These are phyloP conservation scores for Melinopterus prodromus DNA, from an alignment of 2,888 invertebrate genomes.

Conservation along the genomic window DNA sequence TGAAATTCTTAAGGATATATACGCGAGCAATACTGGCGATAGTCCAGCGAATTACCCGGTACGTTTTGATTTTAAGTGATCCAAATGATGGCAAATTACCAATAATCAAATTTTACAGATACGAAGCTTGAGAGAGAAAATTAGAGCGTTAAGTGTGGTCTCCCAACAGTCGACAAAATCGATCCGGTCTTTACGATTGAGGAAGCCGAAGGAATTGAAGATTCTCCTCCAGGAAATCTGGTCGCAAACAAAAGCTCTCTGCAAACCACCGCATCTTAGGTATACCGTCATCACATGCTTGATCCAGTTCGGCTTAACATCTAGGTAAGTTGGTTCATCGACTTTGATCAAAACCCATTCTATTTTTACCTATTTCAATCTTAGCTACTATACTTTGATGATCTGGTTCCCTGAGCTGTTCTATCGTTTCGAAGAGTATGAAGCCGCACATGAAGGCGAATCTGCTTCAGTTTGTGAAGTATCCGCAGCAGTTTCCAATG, in stretches of 20 bases:
- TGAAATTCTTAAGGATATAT: slow-evolving; percentile 73
- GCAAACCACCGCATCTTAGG: slow-evolving; percentile 76
- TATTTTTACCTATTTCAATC: too few relatives aligned
- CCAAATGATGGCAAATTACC: neutral
- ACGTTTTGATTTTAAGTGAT: slow-evolving; percentile 51
- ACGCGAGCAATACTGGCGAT: slow-evolving; percentile 76
- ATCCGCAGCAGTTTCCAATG: slow-evolving; percentile 68
- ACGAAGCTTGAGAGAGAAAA: slow-evolving; percentile 74
- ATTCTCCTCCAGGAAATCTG: slow-evolving; percentile 75
- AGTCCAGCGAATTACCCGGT: slow-evolving; percentile 77
- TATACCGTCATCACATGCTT: slow-evolving; percentile 80
- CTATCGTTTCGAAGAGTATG: slow-evolving; percentile 82
- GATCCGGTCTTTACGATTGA: slow-evolving; percentile 72
- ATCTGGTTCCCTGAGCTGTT: slow-evolving; percentile 93
- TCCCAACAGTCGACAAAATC: slow-evolving; percentile 72
- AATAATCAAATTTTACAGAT: slow-evolving; percentile 63
- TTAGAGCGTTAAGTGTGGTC: slow-evolving; percentile 69
- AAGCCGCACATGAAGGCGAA: slow-evolving; percentile 70
- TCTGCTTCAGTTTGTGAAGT: slow-evolving; percentile 81
- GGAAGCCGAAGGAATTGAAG: slow-evolving; percentile 77
- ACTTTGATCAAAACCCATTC: neutral
- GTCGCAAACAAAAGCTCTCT: slow-evolving; percentile 77
- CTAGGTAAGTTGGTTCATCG: slow-evolving; percentile 63
- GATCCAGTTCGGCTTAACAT: slow-evolving; percentile 84
- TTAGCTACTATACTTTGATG: slow-evolving; percentile 89